Evolutionary conservation across 2,113 vertebrate species (phyloP), one percentile per base, ranked within the genome.

Genomic region (Etheostoma spectabile): DNA sequence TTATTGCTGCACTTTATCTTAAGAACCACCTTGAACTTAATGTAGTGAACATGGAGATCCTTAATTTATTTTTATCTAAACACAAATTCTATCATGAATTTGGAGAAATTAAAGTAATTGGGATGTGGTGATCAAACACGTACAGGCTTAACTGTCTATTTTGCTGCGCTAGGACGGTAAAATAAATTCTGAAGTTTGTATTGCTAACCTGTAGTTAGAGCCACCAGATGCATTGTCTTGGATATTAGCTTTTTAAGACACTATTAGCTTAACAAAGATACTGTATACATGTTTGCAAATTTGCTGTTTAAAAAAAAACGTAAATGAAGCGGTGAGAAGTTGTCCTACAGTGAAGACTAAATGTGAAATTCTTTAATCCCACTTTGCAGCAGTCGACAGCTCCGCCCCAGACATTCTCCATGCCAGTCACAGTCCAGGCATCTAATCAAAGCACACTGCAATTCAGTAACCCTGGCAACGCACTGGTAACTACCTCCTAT

Each of bases 371-470:
- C 16, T 45, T 16, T 53, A n/a, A 56, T 61, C 51, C 30, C 21
- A 5, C 57, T 94, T 74, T 65, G 55, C 92, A 90, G 93, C 94
- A 99, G 97, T 97, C 98, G 21, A 85, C 97, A 75, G 97, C 98
- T 90, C 96, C 96, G n/a, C 93, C 97, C 35, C 96, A 98, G 8
- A 98, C 97, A 60, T 99, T 99, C 56, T 96, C 97, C 93, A 98
- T 99, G 97, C 98, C 98, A 0, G 97, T 99, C 91, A 97, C 98
- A 8, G 97, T 99, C 90, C 98, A 98, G 2, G 96, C 97, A 77
- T 96, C 95, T 94, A 99, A 96, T 94, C 97, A 97, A 79, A 98
- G 94, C 93, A 93, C 96, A 27, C 95, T 98, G 95, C 97, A 97
- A 82, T 99, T 99, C 96, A 99, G 96, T 95, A 99, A 96, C 92